These are phyloP conservation scores for Margarornis squamiger DNA, from an alignment of 2,797 vertebrate genomes.

Conservation along the genomic window DNA sequence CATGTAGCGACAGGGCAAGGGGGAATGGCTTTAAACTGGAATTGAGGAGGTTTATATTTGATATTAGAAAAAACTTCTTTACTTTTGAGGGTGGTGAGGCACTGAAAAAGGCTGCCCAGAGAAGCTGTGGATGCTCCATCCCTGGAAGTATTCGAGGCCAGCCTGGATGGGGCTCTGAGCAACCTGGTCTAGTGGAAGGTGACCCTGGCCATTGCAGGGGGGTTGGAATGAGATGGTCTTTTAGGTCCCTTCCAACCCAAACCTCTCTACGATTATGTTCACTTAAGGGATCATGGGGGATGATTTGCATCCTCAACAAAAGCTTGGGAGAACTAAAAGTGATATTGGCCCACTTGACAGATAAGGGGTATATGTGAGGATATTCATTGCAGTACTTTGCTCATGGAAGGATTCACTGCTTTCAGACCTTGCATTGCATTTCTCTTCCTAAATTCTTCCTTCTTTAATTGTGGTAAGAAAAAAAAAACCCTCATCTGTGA, in stretches of 20 bases:
- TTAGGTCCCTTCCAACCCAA: neutral
- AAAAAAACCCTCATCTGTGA: neutral
- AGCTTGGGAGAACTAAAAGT: neutral
- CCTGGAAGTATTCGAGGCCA: neutral
- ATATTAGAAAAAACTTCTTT: neutral
- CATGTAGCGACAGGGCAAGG: neutral
- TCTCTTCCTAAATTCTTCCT: neutral
- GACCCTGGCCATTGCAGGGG: neutral
- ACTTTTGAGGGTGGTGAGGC: neutral
- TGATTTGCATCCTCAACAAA: neutral
- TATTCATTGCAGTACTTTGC: neutral
- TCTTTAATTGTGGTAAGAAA: neutral
- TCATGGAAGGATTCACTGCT: neutral
- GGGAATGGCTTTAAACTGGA: neutral
- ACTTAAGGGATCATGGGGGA: fast-evolving
- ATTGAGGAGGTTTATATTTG: neutral
- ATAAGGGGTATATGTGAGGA: neutral
- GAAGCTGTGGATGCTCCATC: neutral
- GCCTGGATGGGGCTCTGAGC: neutral
- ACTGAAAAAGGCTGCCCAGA: neutral
- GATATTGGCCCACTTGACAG: neutral
- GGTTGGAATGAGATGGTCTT: neutral
- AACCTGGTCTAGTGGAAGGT: neutral
- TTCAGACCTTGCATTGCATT: neutral
- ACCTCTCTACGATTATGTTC: neutral